These are phyloP conservation scores for Heliconius erato DNA, from an alignment of 2,888 invertebrate species.

Conservation along the genomic window DNA sequence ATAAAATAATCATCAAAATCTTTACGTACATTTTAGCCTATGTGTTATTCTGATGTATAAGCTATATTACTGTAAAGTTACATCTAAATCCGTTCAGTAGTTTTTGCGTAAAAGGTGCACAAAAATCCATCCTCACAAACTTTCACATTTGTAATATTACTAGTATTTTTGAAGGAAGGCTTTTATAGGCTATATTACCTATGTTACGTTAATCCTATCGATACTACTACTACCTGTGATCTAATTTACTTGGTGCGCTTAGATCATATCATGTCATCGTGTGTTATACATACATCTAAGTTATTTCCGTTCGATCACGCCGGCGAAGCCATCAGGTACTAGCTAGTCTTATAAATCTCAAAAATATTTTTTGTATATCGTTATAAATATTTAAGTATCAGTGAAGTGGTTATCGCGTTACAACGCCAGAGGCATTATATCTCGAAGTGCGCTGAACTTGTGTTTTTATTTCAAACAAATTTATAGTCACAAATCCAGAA, in stretches of 20 bases:
- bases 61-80: too few relatives aligned
- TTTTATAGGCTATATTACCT: too few relatives aligned
- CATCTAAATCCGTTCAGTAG: too few relatives aligned
- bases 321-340: not conserved
- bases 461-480: conserved; percentile 22
- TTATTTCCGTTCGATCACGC: not conserved
- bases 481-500: not conserved
- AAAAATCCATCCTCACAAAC: too few relatives aligned
- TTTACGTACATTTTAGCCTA: too few relatives aligned
- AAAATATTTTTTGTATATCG: not conserved
- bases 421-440: conserved; percentile 16
- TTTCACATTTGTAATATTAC: too few relatives aligned
- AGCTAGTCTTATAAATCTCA: not conserved
- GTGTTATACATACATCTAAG: not conserved
- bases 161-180: too few relatives aligned
- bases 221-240: too few relatives aligned
- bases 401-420: not conserved
- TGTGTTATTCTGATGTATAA: too few relatives aligned
- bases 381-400: not conserved
- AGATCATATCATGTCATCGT: not conserved
- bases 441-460: not conserved
- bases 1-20: too few relatives aligned
- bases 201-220: too few relatives aligned
- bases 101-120: too few relatives aligned
- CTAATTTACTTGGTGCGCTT: not conserved